phyloP scores from a whole-genome alignment of 2,113 vertebrate species.

The Ailuropoda melanoleuca region DNA sequence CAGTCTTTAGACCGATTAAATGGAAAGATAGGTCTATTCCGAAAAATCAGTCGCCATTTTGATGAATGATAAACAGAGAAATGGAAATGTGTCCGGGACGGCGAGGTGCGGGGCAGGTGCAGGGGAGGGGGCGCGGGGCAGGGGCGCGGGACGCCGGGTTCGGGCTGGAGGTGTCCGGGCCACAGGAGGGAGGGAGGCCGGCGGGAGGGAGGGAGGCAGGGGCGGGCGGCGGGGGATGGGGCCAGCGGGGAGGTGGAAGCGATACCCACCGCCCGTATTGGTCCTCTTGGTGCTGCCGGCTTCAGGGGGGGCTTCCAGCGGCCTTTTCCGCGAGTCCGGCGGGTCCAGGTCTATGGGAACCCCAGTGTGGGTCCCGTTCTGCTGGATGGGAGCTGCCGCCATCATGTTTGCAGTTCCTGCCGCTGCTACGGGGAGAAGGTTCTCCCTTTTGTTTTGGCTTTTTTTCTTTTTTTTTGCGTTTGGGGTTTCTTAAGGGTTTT shows the following conservation, averaged over 20 bases:
- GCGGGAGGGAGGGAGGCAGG: slow-evolving; percentile 70
- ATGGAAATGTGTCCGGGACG: slow-evolving; percentile 77
- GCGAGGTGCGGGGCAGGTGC: slow-evolving; percentile 70
- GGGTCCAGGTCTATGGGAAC: slow-evolving; percentile 90
- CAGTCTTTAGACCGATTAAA: slow-evolving; percentile 75
- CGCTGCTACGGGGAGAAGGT: slow-evolving; percentile 80
- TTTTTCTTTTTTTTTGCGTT: slow-evolving; percentile 65
- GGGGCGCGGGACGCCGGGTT: slow-evolving; percentile 68
- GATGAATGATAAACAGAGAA: slow-evolving; percentile 88
- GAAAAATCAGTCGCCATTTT: slow-evolving; percentile 90
- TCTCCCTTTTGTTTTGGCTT: slow-evolving; percentile 81
- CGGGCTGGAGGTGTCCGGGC: slow-evolving; percentile 75
- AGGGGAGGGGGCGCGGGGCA: slow-evolving; percentile 77
- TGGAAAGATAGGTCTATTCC: slow-evolving; percentile 84
- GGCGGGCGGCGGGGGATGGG: slow-evolving; percentile 78
- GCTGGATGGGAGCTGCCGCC: slow-evolving; percentile 90
- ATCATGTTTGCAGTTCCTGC: slow-evolving; percentile 88
- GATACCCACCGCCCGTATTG: slow-evolving; percentile 90
- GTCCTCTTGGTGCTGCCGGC: slow-evolving; percentile 91
- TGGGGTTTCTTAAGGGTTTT: slow-evolving; percentile 64
- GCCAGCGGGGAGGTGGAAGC: slow-evolving; percentile 77
- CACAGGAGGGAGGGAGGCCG: slow-evolving; percentile 60
- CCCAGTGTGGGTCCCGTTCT: slow-evolving; percentile 90
- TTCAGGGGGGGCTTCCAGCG: slow-evolving; percentile 89
- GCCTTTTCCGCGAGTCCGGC: slow-evolving; percentile 89